Conservation (phyloP, 2,888 invertebrate genomes). For the Blastobasis lacticolella region DNA sequence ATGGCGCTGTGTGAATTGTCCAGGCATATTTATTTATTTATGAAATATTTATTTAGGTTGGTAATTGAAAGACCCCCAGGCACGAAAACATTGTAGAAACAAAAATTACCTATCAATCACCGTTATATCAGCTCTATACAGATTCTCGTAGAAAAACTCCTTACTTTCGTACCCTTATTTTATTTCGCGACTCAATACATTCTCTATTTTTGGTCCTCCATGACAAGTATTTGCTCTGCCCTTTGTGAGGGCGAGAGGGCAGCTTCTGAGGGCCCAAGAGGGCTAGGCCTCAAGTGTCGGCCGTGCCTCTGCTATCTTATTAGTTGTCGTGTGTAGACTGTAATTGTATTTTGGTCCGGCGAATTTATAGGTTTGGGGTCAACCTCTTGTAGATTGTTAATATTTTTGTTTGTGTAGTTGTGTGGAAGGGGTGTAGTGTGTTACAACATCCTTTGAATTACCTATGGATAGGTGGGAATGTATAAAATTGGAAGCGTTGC, state of each 20-base stretch:
- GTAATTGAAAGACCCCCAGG: neutral
- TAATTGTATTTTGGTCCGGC: conserved; percentile 49
- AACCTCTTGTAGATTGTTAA: neutral
- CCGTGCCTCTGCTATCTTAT: conserved; percentile 65
- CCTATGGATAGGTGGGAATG: neutral
- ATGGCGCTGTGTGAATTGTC: no score
- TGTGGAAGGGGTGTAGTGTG: neutral
- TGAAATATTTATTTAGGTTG: neutral
- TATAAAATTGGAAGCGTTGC: neutral
- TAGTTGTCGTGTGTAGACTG: conserved; percentile 60
- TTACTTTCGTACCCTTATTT: conserved; percentile 59
- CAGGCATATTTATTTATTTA: no score
- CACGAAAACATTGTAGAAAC: no score
- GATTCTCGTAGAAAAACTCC: conserved; percentile 27
- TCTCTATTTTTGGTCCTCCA: conserved; percentile 58
- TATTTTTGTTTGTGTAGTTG: neutral
- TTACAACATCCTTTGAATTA: neutral
- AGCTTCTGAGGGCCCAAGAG: conserved; percentile 55
- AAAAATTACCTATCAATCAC: conserved; percentile 33
- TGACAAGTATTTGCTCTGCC: conserved; percentile 63
- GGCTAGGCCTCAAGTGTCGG: conserved; percentile 47
- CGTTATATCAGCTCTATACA: no score
- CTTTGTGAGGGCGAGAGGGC: conserved; percentile 62
- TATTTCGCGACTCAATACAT: conserved; percentile 71
- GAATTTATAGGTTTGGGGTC: conserved; percentile 9